These are phyloP conservation scores for Esperia sulphurella DNA, from an alignment of 2,888 invertebrate species.

Conservation along the genomic window DNA sequence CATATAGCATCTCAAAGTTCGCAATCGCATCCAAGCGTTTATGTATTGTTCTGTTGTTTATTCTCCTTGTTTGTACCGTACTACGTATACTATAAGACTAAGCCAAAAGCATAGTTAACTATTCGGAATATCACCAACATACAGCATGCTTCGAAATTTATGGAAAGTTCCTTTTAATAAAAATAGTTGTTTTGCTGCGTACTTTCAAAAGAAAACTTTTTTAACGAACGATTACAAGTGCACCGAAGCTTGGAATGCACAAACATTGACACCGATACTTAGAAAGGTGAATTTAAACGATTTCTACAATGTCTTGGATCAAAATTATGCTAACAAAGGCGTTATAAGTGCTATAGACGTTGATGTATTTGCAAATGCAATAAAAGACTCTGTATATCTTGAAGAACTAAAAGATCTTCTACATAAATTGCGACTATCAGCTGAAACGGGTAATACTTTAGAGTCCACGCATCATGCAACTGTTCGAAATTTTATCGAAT, in stretches of 20 bases:
- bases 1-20: too few relatives aligned
- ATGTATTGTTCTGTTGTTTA: too few relatives aligned
- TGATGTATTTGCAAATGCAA: slow-evolving; percentile 88
- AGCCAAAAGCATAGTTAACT: too few relatives aligned
- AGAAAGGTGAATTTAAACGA: slow-evolving; percentile 82
- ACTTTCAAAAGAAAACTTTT: slow-evolving; percentile 67
- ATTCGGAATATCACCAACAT: too few relatives aligned
- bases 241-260: slow-evolving; percentile 83
- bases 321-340: slow-evolving; percentile 80
- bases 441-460: slow-evolving; percentile 84
- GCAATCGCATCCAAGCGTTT: too few relatives aligned
- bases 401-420: slow-evolving; percentile 87
- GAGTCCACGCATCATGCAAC: slow-evolving; percentile 92
- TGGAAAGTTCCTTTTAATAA: slow-evolving; percentile 24
- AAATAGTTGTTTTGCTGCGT: slow-evolving; percentile 18
- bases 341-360: slow-evolving; percentile 88
- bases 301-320: slow-evolving; percentile 85
- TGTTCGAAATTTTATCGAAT: slow-evolving; percentile 79
- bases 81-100: too few relatives aligned
- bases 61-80: too few relatives aligned
- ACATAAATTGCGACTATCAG: slow-evolving; percentile 84
- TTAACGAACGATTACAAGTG: slow-evolving; percentile 87
- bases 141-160: slow-evolving; percentile 21
- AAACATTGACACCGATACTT: slow-evolving; percentile 81
- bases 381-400: slow-evolving; percentile 75